Evolutionary conservation across 1,140 invertebrate genomes (phyloP).

Genomic region (Drosophila pachea): DNA sequence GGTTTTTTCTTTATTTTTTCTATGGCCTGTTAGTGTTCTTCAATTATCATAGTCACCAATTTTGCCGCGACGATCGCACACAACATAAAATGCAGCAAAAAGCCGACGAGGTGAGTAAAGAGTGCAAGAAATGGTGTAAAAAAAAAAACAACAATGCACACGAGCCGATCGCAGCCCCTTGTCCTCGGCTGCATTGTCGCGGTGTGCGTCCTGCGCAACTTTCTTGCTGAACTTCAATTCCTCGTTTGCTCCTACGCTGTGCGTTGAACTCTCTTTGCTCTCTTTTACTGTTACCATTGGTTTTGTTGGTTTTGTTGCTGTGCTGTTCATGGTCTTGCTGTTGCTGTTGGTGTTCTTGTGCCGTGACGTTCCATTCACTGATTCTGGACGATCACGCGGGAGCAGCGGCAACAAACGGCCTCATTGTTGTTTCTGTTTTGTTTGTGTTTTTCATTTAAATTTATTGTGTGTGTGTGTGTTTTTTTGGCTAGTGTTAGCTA

Average conservation of each 20-base stretch:
- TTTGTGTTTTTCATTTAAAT: constrained; percentile 72
- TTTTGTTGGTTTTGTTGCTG: constrained; percentile 6
- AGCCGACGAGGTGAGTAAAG: constrained; percentile 62
- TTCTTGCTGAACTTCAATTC: constrained; percentile 27
- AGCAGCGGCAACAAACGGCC: constrained; percentile 41
- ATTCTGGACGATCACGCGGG: constrained; percentile 56
- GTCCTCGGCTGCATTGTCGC: constrained; percentile 14
- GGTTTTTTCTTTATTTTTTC: constrained; percentile 8
- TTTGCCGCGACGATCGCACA: constrained; percentile 23
- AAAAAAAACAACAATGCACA: background rate
- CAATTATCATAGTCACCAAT: constrained; percentile 34
- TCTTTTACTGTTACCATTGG: constrained; percentile 16
- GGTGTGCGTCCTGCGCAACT: constrained; percentile 9
- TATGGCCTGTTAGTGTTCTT: constrained; percentile 36
- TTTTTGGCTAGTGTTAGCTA: constrained; percentile 16
- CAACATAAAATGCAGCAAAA: constrained; percentile 63
- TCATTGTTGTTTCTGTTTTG: constrained; percentile 43
- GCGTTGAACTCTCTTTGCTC: constrained; percentile 27
- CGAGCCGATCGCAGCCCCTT: background rate
- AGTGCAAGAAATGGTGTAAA: background rate
- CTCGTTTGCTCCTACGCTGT: constrained; percentile 10
- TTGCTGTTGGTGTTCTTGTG: constrained; percentile 44
- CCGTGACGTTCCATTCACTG: constrained; percentile 74
- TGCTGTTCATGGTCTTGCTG: constrained; percentile 19
- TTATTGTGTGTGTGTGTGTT: constrained; percentile 38